phyloP scores from a whole-genome alignment of 37 sponge, comb jelly and placozoan species.

The Crambe crambe region DNA sequence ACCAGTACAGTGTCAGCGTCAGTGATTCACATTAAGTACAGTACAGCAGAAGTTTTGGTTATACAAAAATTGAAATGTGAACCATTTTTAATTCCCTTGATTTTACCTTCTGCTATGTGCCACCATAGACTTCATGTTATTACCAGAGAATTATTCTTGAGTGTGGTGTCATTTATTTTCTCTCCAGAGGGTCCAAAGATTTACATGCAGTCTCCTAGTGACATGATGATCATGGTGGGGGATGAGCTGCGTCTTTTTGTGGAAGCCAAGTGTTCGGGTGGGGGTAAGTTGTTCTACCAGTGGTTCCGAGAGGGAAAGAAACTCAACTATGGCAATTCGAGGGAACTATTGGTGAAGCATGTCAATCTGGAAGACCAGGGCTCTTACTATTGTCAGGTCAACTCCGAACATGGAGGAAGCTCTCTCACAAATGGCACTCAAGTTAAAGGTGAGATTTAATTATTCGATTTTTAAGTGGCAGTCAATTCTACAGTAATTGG shows the following conservation, averaged over 20 bases:
- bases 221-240: neutral
- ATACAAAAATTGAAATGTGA: no score
- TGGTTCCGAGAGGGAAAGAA: constrained; percentile 65
- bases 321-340: constrained; percentile 33
- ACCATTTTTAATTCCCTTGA: no score
- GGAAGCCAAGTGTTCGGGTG: constrained; percentile 2
- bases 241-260: constrained; percentile 10
- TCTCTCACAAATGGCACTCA: constrained; percentile 23
- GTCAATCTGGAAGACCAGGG: constrained; percentile 44
- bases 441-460: constrained; percentile 40
- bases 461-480: no score
- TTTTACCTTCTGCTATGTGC: neutral
- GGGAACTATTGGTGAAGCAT: constrained; percentile 27
- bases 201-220: neutral
- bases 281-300: constrained; percentile 59
- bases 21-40: no score
- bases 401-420: constrained; percentile 50
- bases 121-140: neutral
- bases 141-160: neutral
- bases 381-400: constrained; percentile 60
- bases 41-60: no score
- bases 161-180: no score
- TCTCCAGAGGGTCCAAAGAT: neutral
- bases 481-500: neutral
- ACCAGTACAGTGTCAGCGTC: no score